Evolutionary conservation across 1,140 invertebrate species (phyloP), one percentile per base, ranked within the genome.

Genomic region (Drosophila subobscura): DNA sequence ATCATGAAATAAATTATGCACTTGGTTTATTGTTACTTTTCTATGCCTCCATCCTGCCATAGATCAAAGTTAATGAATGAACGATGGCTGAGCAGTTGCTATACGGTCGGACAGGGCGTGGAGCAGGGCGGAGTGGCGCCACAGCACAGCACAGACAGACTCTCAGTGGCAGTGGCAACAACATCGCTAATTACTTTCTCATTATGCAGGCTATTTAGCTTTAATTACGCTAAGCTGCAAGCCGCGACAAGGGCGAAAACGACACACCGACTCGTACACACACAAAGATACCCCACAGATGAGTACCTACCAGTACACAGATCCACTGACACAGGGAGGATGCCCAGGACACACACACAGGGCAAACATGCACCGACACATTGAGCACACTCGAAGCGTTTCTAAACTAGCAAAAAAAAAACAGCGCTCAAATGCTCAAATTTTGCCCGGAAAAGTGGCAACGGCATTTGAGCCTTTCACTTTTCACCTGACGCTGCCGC

Each of bases 151-250:
- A 55, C 50, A 64, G 47, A 37, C 10, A 37, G 64, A 67, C 75
- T 68, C 63, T 77, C 33, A 10, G 33, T 37, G 33, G 33, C 63
- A 74, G 53, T 61, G 56, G 81, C 73, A 58, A 77, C 83, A 89
- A 84, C 85, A 81, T 61, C 66, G 80, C 85, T 89, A 89, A 89
- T 89, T 89, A 89, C 86, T 89, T 89, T 84, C 85, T 89, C 85
- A 89, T 89, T 89, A 89, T 89, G 85, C 80, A 80, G 85, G 85
- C 85, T 89, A 89, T 89, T 89, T 89, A 89, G 85, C 67, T 89
- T 89, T 89, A 89, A 89, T 89, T 89, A 89, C 80, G 76, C 75
- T 79, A 88, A 86, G 83, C 78, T 77, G 70, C 78, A 71, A 67
- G 72, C 71, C 67, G 65, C 58, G 84, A 76, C 79, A 79, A 76